Base-by-base conservation (phyloP, 30 jellyfish, hydroid and myxozoan genomes). In the Turritopsis dohrnii region DNA sequence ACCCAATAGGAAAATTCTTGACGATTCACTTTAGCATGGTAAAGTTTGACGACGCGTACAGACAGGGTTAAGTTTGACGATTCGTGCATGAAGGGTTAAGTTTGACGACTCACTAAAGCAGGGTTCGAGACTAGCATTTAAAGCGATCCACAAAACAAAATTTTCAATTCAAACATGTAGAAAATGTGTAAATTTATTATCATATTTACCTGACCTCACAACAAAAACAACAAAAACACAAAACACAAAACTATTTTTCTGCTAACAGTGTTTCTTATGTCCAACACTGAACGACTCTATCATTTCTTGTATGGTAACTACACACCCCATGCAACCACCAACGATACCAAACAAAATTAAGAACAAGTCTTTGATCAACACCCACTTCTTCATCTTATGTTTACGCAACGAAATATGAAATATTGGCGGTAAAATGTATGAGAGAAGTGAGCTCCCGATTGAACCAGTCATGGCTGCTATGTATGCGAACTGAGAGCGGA, bases 381-480 rank as follows among this genome's bases (percentile, higher is more conserved):
- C 84, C 91, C 90, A 72, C 41, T 23, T 80, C 13, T 94, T 84
- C 75, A 94, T 26, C 13, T 75, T 66, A 16, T 91, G 72, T 66
- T 89, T 81, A n/a, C 87, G 87, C 31, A 94, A 76, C 21, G 86
- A 86, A 76, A 94, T 74, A 88, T 94, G 97, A 81, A 94, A 89
- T 18, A 89, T 23, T 74, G 97, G 92, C 0, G 99, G 99, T 72
- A 94, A 86, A 77, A 94, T 94, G 81, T 89, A 94, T 25, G 96
- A 88, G 29, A 94, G 81, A 5, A 94, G 89, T 16, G 99, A 89
- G 75, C 97, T 89, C 5, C 99, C 99, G 69, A 94, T 83, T 24
- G 99, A 85, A 0, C 99, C 99, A 8, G 97, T 94, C 79, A 94
- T 54, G 0, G 99, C 99, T 1, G 96, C 93, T 53, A 94, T 86